Conservation (phyloP, 2,113 vertebrate genomes). For the Pyxicephalus adspersus region DNA sequence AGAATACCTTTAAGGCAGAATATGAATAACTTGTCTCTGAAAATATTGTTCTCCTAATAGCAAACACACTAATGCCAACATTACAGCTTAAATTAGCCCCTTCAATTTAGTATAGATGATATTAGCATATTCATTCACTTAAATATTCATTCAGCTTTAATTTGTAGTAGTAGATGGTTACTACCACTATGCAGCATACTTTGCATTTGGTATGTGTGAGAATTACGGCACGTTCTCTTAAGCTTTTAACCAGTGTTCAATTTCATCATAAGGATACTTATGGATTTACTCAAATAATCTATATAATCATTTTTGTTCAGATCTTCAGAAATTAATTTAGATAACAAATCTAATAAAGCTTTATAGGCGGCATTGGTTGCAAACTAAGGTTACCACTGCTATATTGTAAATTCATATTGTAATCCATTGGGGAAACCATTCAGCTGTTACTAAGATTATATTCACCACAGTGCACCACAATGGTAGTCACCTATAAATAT, state of each 20-base stretch:
- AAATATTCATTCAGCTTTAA: not conserved
- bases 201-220: not conserved
- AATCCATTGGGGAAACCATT: not conserved
- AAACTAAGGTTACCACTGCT: not conserved
- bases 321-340: constrained; percentile 1
- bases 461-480: too few relatives aligned
- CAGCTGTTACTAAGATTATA: too few relatives aligned
- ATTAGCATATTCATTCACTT: not conserved
- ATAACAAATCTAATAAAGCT: constrained; percentile 22
- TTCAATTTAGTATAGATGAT: not conserved
- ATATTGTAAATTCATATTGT: not conserved
- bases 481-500: too few relatives aligned
- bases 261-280: not conserved
- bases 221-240: not conserved
- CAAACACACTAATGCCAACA: constrained; percentile 4
- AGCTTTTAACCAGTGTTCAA: not conserved
- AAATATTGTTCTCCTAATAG: not conserved
- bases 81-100: not conserved
- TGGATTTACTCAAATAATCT: constrained; percentile 12
- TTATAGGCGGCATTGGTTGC: not conserved
- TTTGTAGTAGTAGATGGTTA: constrained; percentile 10
- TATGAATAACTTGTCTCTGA: too few relatives aligned
- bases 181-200: not conserved
- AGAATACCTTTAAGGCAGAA: too few relatives aligned
- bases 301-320: constrained; percentile 8